A percentile compares a stretch with the other conserved stretches of the same genome.
These are phyloP conservation scores for Amphipoea lucens DNA, from an alignment of 2,888 invertebrate species.

Conservation along the genomic window DNA sequence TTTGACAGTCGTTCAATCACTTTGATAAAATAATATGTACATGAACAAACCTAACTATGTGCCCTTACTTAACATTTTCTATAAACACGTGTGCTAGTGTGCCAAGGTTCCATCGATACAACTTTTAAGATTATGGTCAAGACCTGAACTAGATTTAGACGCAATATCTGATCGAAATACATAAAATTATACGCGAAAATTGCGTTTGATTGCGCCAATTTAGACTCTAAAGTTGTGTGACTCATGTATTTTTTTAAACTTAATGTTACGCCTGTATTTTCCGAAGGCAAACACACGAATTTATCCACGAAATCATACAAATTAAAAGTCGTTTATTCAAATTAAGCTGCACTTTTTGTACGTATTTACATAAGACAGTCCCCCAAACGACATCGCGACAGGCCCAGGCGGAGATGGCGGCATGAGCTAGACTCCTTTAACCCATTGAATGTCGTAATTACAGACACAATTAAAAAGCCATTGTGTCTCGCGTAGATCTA, in stretches of 20 bases:
- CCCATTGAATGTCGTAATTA: no score
- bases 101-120: constrained; percentile 57
- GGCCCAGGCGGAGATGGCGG: not conserved
- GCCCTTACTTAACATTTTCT: constrained; percentile 51
- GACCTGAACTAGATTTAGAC: constrained; percentile 51
- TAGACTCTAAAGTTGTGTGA: constrained; percentile 12
- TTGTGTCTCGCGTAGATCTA: no score
- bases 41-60: constrained; percentile 1
- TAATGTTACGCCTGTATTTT: not conserved
- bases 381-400: not conserved
- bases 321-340: not conserved
- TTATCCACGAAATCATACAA: not conserved
- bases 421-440: not conserved
- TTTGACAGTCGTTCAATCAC: constrained; percentile 49
- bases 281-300: no score
- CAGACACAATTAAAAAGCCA: no score
- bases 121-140: constrained; percentile 57
- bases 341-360: not conserved
- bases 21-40: constrained; percentile 28
- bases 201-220: constrained; percentile 4
- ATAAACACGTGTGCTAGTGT: constrained; percentile 50
- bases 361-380: no score
- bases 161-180: constrained; percentile 28
- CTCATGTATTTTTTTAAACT: not conserved
- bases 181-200: constrained; percentile 21